phyloP scores from a whole-genome alignment of 2,113 vertebrate genomes.

The Anser brachyrhynchus region DNA sequence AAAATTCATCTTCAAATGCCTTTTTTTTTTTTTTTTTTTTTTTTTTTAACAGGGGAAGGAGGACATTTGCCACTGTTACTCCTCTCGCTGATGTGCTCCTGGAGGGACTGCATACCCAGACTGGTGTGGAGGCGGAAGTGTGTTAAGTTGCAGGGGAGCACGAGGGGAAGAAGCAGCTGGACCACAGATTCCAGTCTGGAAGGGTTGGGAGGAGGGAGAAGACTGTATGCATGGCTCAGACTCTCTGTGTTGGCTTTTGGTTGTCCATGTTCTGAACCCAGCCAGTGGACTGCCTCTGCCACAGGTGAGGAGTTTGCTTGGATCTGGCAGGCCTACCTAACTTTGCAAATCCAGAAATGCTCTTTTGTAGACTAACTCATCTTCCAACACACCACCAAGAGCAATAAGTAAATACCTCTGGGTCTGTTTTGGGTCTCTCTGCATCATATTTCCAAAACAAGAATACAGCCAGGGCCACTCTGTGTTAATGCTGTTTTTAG shows the following conservation, averaged over 20 bases:
- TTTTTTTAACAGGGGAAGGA: background rate
- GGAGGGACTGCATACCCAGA: background rate
- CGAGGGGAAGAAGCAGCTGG: background rate
- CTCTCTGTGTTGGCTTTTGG: background rate
- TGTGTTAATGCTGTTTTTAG: background rate
- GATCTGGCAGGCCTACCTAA: background rate
- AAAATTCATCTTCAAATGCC: background rate
- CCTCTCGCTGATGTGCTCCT: background rate
- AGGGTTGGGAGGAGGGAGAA: background rate
- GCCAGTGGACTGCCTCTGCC: background rate
- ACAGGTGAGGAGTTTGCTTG: background rate
- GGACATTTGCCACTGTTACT: background rate
- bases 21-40: no score
- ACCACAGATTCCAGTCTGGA: background rate
- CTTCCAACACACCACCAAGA: background rate
- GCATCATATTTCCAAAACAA: background rate
- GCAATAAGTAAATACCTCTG: background rate
- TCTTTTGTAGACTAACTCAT: background rate
- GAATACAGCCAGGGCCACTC: background rate
- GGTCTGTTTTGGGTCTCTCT: background rate
- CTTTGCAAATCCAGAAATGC: background rate
- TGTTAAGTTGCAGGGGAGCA: background rate
- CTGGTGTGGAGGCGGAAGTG: background rate
- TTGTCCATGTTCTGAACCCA: background rate
- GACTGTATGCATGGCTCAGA: accelerated